Conservation (phyloP, 23 tunicate genomes). For the Clavelina lepadiformis region DNA sequence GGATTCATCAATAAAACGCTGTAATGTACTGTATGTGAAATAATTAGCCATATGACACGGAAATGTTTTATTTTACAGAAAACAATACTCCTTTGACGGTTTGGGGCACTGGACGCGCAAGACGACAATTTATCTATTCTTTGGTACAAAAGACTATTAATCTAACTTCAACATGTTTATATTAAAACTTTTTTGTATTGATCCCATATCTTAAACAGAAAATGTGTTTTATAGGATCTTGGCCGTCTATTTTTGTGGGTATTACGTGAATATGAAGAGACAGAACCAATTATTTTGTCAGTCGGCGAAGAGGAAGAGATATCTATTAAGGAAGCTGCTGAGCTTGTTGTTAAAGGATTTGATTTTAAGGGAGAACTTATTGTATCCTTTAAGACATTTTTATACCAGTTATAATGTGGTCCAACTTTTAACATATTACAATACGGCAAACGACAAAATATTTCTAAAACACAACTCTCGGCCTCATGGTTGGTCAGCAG, state of each 20-base stretch:
- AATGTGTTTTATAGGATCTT: slow-evolving; percentile 73
- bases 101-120: slow-evolving; percentile 97
- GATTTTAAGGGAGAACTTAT: slow-evolving; percentile 78
- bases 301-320: slow-evolving; percentile 96
- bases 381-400: slow-evolving; percentile 33
- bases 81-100: slow-evolving; percentile 87
- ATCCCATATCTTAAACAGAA: no score
- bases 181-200: no score
- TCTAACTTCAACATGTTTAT: neutral
- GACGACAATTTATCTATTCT: slow-evolving; percentile 94
- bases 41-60: no score
- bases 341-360: slow-evolving; percentile 85
- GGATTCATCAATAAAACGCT: no score
- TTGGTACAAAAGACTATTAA: slow-evolving; percentile 17
- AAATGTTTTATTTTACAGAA: slow-evolving; percentile 24
- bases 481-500: no score
- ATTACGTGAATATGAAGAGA: slow-evolving; percentile 79
- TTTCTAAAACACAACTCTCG: no score
- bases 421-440: no score
- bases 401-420: no score
- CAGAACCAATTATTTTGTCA: slow-evolving; percentile 96
- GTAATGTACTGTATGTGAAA: neutral
- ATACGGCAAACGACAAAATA: no score
- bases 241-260: slow-evolving; percentile 97
- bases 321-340: slow-evolving; percentile 93